Percentiles rank a stretch among this genome's conserved stretches.
Evolutionary conservation across 1,140 invertebrate genomes (phyloP).

Genomic region (Eumeta japonica): DNA sequence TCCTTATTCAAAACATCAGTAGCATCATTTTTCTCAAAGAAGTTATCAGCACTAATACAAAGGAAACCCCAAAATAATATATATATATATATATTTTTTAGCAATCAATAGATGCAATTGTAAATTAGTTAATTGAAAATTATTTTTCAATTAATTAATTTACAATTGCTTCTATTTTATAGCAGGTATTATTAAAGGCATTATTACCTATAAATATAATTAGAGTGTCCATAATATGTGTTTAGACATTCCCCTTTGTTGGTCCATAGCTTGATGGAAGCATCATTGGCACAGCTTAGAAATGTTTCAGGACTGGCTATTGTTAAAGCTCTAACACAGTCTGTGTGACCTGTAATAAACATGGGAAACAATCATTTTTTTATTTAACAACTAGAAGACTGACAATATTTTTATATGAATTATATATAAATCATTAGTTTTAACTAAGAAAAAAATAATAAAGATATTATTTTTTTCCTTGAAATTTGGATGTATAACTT

Average conservation of each 20-base stretch:
- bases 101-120: neutral
- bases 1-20: too few species aligned
- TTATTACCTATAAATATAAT: conserved; percentile 71
- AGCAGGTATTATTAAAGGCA: too few species aligned
- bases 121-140: neutral
- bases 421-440: conserved; percentile 1
- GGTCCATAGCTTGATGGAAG: conserved; percentile 79
- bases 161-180: neutral
- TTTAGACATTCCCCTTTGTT: conserved; percentile 74
- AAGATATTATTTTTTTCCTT: neutral
- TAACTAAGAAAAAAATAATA: conserved; percentile 3
- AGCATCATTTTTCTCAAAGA: too few species aligned
- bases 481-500: neutral
- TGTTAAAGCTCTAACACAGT: conserved; percentile 83
- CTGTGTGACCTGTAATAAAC: conserved; percentile 73
- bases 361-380: too few species aligned
- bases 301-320: conserved; percentile 70
- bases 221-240: conserved; percentile 78
- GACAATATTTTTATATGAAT: neutral
- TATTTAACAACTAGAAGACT: too few species aligned
- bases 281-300: conserved; percentile 90
- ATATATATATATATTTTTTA: too few species aligned
- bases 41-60: too few species aligned
- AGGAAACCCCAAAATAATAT: too few species aligned
- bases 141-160: neutral